A percentile compares a stretch with the other conserved stretches of the same genome.
phyloP scores from a whole-genome alignment of 2,113 vertebrate species.

The Noctilio leporinus region DNA sequence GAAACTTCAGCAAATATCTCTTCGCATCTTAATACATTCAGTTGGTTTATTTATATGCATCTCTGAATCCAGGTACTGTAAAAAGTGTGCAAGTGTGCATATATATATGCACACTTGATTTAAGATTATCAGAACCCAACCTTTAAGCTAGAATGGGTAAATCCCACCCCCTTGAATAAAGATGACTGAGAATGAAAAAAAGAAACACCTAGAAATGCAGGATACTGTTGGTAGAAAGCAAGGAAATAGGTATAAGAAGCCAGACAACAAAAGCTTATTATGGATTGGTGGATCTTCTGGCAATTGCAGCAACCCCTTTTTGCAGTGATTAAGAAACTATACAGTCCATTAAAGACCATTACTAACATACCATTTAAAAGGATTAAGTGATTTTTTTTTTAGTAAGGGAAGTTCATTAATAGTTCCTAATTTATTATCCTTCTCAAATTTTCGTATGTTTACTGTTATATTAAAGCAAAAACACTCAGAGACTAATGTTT shows the following conservation, averaged over 20 bases:
- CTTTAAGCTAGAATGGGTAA: not conserved
- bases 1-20: not conserved
- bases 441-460: not conserved
- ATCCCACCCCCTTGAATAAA: fast-evolving
- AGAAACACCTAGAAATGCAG: not conserved
- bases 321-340: not conserved
- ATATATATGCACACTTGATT: too few species aligned
- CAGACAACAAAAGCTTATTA: not conserved
- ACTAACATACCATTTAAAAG: not conserved
- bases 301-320: not conserved
- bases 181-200: not conserved
- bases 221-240: not conserved
- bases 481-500: not conserved
- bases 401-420: not conserved
- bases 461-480: not conserved
- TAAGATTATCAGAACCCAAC: not conserved
- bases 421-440: not conserved
- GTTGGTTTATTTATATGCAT: not conserved
- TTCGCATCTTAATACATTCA: not conserved
- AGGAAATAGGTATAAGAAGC: not conserved
- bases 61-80: not conserved
- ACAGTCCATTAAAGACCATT: not conserved
- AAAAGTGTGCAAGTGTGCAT: too few species aligned
- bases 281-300: not conserved
- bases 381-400: not conserved